phyloP scores from a whole-genome alignment of 2,797 vertebrate genomes.

The Lindbergichthys nudifrons region DNA sequence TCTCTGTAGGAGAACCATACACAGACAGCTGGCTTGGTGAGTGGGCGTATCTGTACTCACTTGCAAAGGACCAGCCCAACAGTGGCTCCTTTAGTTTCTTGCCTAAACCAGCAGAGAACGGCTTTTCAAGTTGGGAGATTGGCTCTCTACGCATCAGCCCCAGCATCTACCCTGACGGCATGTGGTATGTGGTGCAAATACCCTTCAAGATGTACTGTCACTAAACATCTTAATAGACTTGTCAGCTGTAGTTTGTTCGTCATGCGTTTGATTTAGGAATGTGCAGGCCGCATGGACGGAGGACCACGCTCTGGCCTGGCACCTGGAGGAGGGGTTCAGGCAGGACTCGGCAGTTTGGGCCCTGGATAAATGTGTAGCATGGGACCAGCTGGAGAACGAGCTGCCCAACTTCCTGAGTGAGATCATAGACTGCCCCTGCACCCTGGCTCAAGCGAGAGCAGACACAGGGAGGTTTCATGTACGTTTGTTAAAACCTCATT shows the following conservation, averaged over 20 bases:
- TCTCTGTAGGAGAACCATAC: constrained; percentile 67
- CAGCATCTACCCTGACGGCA: constrained; percentile 76
- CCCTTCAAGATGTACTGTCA: neutral
- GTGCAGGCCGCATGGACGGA: constrained; percentile 89
- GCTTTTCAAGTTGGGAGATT: constrained; percentile 84
- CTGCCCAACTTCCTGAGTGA: constrained; percentile 90
- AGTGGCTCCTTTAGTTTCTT: constrained; percentile 86
- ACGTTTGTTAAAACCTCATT: constrained; percentile 59
- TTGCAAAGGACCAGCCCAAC: constrained; percentile 83
- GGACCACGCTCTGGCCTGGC: constrained; percentile 94
- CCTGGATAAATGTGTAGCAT: constrained; percentile 87
- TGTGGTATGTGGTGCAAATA: constrained; percentile 66
- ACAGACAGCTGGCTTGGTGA: constrained; percentile 69
- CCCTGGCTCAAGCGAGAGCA: constrained; percentile 92
- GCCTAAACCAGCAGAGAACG: constrained; percentile 77
- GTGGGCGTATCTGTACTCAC: constrained; percentile 91
- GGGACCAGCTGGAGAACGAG: constrained; percentile 86
- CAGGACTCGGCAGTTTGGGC: constrained; percentile 88
- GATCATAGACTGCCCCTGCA: constrained; percentile 94
- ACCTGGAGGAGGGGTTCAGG: constrained; percentile 89
- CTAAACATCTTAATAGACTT: neutral
- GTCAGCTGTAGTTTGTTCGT: neutral
- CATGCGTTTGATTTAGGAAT: constrained; percentile 79
- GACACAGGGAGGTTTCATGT: constrained; percentile 96
- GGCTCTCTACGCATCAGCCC: constrained; percentile 87